These are phyloP conservation scores for Ectemnius cavifrons DNA, from an alignment of 2,888 invertebrate species.

Conservation along the genomic window DNA sequence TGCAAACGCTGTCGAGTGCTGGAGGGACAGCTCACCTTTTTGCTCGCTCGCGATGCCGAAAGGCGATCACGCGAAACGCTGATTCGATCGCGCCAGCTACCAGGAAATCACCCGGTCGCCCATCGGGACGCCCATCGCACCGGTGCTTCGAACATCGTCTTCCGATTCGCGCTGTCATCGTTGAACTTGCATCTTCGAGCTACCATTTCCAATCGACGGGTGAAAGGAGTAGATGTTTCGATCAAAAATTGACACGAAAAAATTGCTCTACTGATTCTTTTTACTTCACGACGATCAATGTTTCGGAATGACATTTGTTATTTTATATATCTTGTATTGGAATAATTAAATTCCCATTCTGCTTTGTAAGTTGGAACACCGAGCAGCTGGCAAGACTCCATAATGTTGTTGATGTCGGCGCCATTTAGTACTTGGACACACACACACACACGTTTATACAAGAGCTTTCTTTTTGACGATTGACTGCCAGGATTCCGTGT, in stretches of 20 bases:
- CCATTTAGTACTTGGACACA: conserved; percentile 20
- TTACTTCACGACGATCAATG: no score
- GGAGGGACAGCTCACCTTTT: conserved; percentile 51
- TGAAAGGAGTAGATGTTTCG: background rate
- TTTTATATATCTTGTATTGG: no score
- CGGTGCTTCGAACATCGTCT: background rate
- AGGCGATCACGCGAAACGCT: background rate
- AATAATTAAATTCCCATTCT: background rate
- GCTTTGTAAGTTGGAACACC: background rate
- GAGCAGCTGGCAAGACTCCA: background rate
- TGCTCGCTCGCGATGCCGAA: conserved; percentile 24
- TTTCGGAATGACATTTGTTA: no score
- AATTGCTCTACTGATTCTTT: no score
- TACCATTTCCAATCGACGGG: background rate
- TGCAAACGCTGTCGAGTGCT: conserved; percentile 47
- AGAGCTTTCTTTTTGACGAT: conserved; percentile 55
- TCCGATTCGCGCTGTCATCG: background rate
- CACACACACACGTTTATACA: conserved; percentile 25
- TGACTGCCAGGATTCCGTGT: conserved; percentile 55
- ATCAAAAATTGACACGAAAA: no score
- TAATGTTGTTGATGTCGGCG: background rate
- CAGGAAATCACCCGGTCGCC: conserved; percentile 25
- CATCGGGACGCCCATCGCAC: conserved; percentile 27
- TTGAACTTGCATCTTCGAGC: background rate
- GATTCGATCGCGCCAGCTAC: conserved; percentile 6